These are phyloP conservation scores for Polypedilum vanderplanki DNA, from an alignment of 1,140 invertebrate species.

Conservation along the genomic window DNA sequence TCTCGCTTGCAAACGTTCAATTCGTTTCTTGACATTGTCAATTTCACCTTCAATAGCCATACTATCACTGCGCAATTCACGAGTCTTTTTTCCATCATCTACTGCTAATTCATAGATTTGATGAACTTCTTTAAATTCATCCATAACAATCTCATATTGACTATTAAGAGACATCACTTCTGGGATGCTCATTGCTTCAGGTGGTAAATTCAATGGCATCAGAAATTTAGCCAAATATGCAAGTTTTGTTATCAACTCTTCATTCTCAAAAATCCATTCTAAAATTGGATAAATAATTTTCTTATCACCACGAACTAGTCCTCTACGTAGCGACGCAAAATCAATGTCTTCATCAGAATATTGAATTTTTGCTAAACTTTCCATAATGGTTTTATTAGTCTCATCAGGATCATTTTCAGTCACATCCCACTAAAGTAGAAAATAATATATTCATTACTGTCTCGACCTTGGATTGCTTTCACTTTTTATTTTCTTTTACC, in stretches of 20 bases:
- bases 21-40: slow-evolving; percentile 68
- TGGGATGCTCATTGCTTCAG: slow-evolving; percentile 69
- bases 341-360: slow-evolving; percentile 36
- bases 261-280: slow-evolving; percentile 67
- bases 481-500: not conserved
- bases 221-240: slow-evolving; percentile 65
- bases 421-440: slow-evolving; percentile 42
- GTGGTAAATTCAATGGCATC: slow-evolving; percentile 65
- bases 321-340: slow-evolving; percentile 54
- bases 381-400: slow-evolving; percentile 33
- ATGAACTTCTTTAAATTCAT: slow-evolving; percentile 74
- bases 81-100: slow-evolving; percentile 48
- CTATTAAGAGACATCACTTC: slow-evolving; percentile 64
- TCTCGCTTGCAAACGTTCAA: slow-evolving; percentile 52
- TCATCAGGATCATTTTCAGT: slow-evolving; percentile 44
- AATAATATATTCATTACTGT: slow-evolving; percentile 21
- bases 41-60: slow-evolving; percentile 80
- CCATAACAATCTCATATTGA: slow-evolving; percentile 69
- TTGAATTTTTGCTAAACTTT: slow-evolving; percentile 32
- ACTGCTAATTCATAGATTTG: slow-evolving; percentile 59
- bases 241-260: slow-evolving; percentile 67
- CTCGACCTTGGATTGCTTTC: not conserved
- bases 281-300: slow-evolving; percentile 68
- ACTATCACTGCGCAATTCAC: slow-evolving; percentile 66
- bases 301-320: slow-evolving; percentile 66